Percentiles rank a stretch among this genome's conserved stretches.
Conservation (phyloP, 2,797 vertebrate genomes). For the Coranthus polyacanthus region DNA sequence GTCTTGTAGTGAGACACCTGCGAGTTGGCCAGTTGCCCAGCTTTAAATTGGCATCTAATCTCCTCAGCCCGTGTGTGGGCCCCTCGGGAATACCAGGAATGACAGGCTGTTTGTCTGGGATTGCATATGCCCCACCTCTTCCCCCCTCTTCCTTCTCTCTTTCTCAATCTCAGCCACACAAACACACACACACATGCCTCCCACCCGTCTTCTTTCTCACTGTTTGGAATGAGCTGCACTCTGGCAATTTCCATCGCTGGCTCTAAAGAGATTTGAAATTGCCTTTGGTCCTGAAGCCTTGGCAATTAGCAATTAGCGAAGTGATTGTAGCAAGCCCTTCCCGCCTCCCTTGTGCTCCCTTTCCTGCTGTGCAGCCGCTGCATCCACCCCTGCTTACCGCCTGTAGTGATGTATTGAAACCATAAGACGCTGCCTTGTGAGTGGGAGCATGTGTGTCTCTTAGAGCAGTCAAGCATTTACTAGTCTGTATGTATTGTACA, state of each 20-base stretch:
- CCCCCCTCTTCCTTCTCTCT: slow-evolving; percentile 40
- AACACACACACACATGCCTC: slow-evolving; percentile 41
- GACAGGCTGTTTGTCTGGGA: slow-evolving; percentile 87
- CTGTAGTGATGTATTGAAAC: slow-evolving; percentile 60
- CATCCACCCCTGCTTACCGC: slow-evolving; percentile 46
- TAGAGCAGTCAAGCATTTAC: slow-evolving; percentile 43
- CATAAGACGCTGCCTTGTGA: slow-evolving; percentile 50
- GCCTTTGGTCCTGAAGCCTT: slow-evolving; percentile 81
- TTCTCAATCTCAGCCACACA: slow-evolving; percentile 61
- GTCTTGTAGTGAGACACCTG: slow-evolving; percentile 79
- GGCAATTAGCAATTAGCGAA: slow-evolving; percentile 84
- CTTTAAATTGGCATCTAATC: slow-evolving; percentile 86
- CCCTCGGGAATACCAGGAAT: slow-evolving; percentile 77
- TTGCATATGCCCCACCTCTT: slow-evolving; percentile 73
- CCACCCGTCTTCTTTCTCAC: slow-evolving; percentile 59
- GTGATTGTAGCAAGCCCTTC: slow-evolving; percentile 74
- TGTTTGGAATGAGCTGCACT: slow-evolving; percentile 57
- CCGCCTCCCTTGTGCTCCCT: slow-evolving; percentile 64
- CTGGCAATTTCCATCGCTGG: slow-evolving; percentile 78
- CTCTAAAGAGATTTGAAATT: slow-evolving; percentile 84
- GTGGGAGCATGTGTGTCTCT: slow-evolving; percentile 28
- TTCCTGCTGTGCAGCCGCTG: slow-evolving; percentile 77
- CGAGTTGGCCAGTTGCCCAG: slow-evolving; percentile 73
- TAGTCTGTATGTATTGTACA: slow-evolving; percentile 24
- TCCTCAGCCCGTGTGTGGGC: slow-evolving; percentile 68